Conservation (phyloP, 2,888 invertebrate genomes). For the Lycaena phlaeas region DNA sequence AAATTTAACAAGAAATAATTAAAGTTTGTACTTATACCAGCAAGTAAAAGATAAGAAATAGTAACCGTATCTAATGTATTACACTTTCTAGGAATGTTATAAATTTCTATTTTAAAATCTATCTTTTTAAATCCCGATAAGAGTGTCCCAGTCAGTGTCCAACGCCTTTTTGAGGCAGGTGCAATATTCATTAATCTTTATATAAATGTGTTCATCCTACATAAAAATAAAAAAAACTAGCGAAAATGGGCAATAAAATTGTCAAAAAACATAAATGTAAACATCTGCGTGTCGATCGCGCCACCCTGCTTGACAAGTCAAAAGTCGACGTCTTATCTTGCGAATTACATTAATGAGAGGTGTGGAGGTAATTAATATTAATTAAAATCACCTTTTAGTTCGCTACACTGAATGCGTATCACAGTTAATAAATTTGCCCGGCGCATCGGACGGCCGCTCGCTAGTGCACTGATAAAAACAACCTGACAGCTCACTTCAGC, state of each 20-base stretch:
- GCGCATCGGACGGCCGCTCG: constrained; percentile 52
- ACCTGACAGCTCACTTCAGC: constrained; percentile 32
- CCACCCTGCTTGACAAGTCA: constrained; percentile 39
- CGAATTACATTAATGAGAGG: constrained; percentile 70
- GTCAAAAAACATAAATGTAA: constrained; percentile 10
- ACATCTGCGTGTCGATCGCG: constrained; percentile 16
- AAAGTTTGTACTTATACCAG: no score
- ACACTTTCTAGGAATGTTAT: no score
- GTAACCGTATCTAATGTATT: no score
- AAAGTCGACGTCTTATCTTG: constrained; percentile 45
- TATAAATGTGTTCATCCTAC: no score
- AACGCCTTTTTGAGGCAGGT: no score
- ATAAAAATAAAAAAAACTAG: no score
- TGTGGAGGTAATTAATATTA: constrained; percentile 72
- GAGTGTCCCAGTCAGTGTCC: no score
- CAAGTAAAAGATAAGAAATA: no score
- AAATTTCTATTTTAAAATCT: no score
- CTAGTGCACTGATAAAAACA: constrained; percentile 56
- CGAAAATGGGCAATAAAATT: constrained; percentile 5
- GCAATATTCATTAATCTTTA: no score
- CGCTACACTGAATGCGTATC: constrained; percentile 69
- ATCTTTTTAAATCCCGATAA: no score
- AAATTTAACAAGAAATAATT: no score
- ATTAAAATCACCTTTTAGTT: constrained; percentile 69
- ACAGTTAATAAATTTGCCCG: constrained; percentile 69